These are phyloP conservation scores for Brachyptera risi DNA, from an alignment of 2,888 invertebrate species.

Conservation along the genomic window DNA sequence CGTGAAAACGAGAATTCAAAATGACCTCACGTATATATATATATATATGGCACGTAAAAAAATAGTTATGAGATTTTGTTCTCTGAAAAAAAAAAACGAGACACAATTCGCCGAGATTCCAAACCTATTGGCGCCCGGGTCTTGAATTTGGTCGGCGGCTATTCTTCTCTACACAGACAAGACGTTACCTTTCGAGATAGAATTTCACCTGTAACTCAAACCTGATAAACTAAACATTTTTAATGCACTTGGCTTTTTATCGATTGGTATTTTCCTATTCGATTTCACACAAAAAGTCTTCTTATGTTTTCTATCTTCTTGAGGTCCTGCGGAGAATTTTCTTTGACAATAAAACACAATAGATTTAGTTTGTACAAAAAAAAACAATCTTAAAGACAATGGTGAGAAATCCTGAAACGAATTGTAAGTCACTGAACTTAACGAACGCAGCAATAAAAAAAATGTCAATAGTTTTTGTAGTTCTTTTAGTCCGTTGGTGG, in stretches of 20 bases:
- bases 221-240: constrained; percentile 11
- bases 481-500: background rate
- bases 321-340: background rate
- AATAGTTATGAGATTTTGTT: constrained; percentile 15
- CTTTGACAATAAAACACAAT: constrained; percentile 7
- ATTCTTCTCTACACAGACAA: constrained; percentile 5
- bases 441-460: background rate
- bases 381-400: background rate
- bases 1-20: background rate
- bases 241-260: constrained; percentile 9
- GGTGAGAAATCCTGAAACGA: background rate
- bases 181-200: background rate
- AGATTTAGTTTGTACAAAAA: background rate
- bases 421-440: too few species aligned
- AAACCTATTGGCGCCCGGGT: constrained; percentile 7
- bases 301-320: background rate
- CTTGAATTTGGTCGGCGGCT: background rate
- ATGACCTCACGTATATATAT: constrained; percentile 11
- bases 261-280: constrained; percentile 10
- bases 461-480: too few species aligned
- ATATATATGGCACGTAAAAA: background rate
- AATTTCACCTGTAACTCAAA: background rate
- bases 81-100: constrained; percentile 9
- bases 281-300: constrained; percentile 8
- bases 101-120: constrained; percentile 8